Conservation (phyloP, 1,140 invertebrate species). For the Aphelenchoides fujianensis region DNA sequence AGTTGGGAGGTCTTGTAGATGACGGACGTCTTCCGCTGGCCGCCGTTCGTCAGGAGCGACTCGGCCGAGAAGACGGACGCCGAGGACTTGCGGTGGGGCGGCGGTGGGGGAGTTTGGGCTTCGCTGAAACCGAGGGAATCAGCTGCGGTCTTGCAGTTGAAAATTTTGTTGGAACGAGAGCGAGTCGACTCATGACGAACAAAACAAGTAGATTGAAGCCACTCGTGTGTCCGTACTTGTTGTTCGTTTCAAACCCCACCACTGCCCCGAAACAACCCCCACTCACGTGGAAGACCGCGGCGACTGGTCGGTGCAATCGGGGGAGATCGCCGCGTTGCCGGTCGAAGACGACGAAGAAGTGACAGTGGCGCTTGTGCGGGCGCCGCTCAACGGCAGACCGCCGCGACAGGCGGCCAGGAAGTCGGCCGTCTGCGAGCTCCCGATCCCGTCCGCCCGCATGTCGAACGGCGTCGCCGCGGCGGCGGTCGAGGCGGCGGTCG, state of each 20-base stretch:
- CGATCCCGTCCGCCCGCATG: too few species aligned
- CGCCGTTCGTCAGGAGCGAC: neutral
- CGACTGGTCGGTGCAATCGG: neutral
- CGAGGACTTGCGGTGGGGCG: neutral
- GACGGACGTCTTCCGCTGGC: neutral
- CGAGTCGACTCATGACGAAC: too few species aligned
- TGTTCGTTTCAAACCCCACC: too few species aligned
- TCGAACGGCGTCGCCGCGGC: too few species aligned
- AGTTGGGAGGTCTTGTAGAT: slow-evolving; percentile 7
- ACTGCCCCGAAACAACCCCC: neutral
- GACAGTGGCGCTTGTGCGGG: neutral
- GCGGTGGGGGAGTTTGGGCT: too few species aligned
- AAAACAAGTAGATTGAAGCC: too few species aligned
- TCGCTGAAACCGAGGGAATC: neutral
- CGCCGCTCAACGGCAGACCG: neutral
- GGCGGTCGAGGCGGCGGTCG: too few species aligned
- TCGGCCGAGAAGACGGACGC: slow-evolving; percentile 5
- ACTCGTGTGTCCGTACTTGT: too few species aligned
- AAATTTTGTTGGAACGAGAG: too few species aligned
- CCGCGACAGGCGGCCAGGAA: neutral
- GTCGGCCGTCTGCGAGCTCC: too few species aligned
- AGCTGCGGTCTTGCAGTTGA: too few species aligned
- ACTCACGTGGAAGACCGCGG: neutral
- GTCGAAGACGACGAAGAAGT: neutral
- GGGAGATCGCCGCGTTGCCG: too few species aligned